phyloP scores from a whole-genome alignment of 2,797 vertebrate species.

The Cichlasoma orientale region DNA sequence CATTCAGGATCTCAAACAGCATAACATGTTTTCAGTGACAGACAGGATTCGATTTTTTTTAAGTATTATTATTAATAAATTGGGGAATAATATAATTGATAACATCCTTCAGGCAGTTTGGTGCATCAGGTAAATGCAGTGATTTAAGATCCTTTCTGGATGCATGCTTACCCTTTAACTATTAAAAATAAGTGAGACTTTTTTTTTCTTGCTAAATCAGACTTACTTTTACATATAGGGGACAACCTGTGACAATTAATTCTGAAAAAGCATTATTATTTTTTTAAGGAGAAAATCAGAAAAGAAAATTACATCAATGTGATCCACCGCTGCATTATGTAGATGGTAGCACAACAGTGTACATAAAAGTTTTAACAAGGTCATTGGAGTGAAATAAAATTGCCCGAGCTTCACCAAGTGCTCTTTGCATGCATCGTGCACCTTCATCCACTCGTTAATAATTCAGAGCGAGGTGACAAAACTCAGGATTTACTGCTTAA shows the following conservation, averaged over 20 bases:
- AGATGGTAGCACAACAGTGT: neutral
- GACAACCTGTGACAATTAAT: neutral
- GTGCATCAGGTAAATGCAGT: neutral
- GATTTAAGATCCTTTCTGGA: neutral
- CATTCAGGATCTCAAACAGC: no score
- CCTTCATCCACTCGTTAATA: conserved; percentile 7
- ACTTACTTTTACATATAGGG: no score
- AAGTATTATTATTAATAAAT: no score
- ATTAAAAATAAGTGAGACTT: no score
- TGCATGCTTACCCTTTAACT: neutral
- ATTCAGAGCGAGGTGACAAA: conserved; percentile 23
- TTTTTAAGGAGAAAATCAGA: neutral
- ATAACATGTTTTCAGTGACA: no score
- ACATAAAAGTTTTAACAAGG: conserved; percentile 33
- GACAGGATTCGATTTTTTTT: no score
- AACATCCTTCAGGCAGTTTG: neutral
- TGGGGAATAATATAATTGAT: neutral
- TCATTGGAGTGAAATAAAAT: conserved; percentile 18
- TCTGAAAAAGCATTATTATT: neutral
- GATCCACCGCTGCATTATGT: neutral
- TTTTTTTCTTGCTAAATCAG: neutral
- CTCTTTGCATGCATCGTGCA: conserved; percentile 15
- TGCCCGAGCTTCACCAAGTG: neutral
- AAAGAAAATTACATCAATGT: neutral
- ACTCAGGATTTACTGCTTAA: conserved; percentile 1